Evolutionary conservation across 2,888 invertebrate species (phyloP), one percentile per base, ranked within the genome.

Genomic region (Eudasyphora cyanicolor): DNA sequence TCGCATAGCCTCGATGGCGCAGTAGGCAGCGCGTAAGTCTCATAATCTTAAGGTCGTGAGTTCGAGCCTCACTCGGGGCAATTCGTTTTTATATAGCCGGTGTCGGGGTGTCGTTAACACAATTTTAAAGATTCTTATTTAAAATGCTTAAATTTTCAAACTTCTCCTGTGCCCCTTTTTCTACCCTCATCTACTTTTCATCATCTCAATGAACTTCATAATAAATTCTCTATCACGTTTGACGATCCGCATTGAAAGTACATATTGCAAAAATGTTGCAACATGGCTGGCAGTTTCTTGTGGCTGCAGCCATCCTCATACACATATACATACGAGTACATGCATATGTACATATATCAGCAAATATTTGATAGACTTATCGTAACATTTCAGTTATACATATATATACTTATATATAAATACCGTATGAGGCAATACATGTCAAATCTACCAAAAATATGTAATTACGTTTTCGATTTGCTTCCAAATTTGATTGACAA

Each of bases 21-120:
- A 67, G 67, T 67, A 67, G 67, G 67, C 67, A 67, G 67, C 67
- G 67, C 67, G 67, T 67, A 67, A 67, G 67, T 67, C 67, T 67
- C 67, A 67, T 67, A 67, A 67, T 67, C 67, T 67, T 67, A 67
- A 67, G 67, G 67, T 67, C 67, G 67, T 67, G 67, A 67, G 67
- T 67, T 67, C 67, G 67, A 67, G 67, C 67, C 67, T 67, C 67
- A 67, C 67, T 67, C 67, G 67, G 67, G 67, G 42, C 67, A 67
- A 17, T 29, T 57, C 24, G 1, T 57, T 57, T 57, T 24, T 49
- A 5, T n/a, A n/a, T n/a, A n/a, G n/a, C n/a, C n/a, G 4, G 38
- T 38, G 32, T 32, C 4, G n/a, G n/a, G n/a, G n/a, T n/a, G n/a
- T n/a, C n/a, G n/a, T n/a, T n/a, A n/a, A n/a, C n/a, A n/a, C n/a